These are phyloP conservation scores for Drosophila quinaria DNA, from an alignment of 2,888 invertebrate species.

Conservation along the genomic window DNA sequence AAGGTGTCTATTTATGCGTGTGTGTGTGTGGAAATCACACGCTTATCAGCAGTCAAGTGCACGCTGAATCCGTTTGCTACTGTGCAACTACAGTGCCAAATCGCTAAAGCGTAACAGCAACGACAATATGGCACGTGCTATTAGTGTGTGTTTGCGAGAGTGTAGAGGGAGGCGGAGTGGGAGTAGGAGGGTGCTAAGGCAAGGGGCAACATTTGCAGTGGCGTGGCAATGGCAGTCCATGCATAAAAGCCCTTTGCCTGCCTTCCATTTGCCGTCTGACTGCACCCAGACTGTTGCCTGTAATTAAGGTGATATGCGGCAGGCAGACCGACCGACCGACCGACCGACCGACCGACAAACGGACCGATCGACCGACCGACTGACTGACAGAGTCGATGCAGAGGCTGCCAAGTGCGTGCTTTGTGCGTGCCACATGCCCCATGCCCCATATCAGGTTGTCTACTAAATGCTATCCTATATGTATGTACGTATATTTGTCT, in stretches of 20 bases:
- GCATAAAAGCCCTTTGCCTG: conserved; percentile 78
- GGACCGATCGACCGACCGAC: conserved; percentile 32
- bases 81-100: conserved; percentile 68
- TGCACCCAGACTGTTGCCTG: conserved; percentile 81
- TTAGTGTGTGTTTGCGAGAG: neutral
- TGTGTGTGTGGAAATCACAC: conserved; percentile 70
- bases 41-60: conserved; percentile 81
- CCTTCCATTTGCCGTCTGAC: conserved; percentile 77
- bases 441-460: conserved; percentile 27
- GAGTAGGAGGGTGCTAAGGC: neutral
- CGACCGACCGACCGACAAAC: conserved; percentile 20
- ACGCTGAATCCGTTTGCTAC: conserved; percentile 76
- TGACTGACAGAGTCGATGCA: conserved; percentile 19
- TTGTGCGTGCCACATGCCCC: conserved; percentile 44
- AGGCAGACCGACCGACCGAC: conserved; percentile 53
- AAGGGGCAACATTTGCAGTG: conserved; percentile 13
- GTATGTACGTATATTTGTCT: conserved; percentile 1
- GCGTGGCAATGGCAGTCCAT: conserved; percentile 62
- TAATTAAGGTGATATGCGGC: conserved; percentile 82
- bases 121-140: conserved; percentile 69
- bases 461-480: conserved; percentile 36
- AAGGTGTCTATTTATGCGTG: conserved; percentile 19
- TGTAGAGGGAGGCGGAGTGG: no score
- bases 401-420: conserved; percentile 66
- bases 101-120: conserved; percentile 79